phyloP scores from a whole-genome alignment of 2,113 vertebrate species.

The Polypterus bichir region DNA sequence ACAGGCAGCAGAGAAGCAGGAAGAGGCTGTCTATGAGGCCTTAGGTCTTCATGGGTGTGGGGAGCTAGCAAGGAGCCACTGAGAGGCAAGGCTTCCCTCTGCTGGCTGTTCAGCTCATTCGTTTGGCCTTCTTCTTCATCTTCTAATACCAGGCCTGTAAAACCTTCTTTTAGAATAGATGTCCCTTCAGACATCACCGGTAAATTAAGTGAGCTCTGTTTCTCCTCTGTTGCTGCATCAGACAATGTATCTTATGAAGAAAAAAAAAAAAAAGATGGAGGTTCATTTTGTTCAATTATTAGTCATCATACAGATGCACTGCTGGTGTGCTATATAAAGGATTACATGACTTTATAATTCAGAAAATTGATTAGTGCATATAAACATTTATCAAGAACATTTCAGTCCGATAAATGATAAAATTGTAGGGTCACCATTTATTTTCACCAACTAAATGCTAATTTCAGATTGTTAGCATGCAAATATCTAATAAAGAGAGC shows the following conservation, averaged over 20 bases:
- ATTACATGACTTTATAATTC: too few relatives aligned
- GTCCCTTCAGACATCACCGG: neutral
- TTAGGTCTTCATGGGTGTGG: conserved; percentile 10
- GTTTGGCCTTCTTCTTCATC: neutral
- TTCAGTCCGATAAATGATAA: too few relatives aligned
- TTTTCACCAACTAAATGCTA: too few relatives aligned
- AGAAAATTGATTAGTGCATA: too few relatives aligned
- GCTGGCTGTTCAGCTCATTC: neutral
- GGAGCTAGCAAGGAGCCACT: neutral
- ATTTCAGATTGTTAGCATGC: too few relatives aligned
- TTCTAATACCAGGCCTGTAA: neutral
- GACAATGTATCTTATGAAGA: neutral
- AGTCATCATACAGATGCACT: too few relatives aligned
- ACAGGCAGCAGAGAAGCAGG: conserved; percentile 27
- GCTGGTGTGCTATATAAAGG: too few relatives aligned
- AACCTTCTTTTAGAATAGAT: neutral
- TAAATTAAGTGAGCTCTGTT: neutral
- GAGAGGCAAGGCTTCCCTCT: neutral
- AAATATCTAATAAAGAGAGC: too few relatives aligned
- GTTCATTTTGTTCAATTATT: too few relatives aligned
- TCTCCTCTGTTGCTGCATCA: neutral
- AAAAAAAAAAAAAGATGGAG: neutral
- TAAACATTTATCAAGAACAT: too few relatives aligned
- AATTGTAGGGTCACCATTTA: too few relatives aligned
- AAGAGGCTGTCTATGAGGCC: conserved; percentile 29